phyloP scores from a whole-genome alignment of 2,888 invertebrate genomes.

The Odontocerum albicorne region DNA sequence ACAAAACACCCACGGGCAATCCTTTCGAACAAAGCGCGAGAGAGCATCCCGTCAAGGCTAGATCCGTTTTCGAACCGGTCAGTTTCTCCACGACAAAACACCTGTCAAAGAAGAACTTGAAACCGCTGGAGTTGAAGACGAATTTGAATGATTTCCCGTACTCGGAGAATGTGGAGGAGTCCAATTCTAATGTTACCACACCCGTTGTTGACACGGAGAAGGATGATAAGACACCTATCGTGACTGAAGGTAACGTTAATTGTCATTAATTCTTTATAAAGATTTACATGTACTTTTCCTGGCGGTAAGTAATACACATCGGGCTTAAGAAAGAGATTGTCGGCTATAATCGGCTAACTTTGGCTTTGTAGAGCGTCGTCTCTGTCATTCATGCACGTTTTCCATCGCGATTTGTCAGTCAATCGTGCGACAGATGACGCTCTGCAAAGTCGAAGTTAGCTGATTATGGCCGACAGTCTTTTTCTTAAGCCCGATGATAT shows the following conservation, averaged over 20 bases:
- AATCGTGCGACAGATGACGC: too few species aligned
- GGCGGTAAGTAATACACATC: too few species aligned
- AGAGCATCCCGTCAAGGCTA: slow-evolving; percentile 42
- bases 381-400: too few species aligned
- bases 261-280: background rate
- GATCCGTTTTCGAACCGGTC: slow-evolving; percentile 18
- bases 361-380: too few species aligned
- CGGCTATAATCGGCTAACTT: too few species aligned
- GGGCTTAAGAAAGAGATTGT: too few species aligned
- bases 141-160: slow-evolving; percentile 46
- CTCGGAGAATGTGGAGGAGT: slow-evolving; percentile 26
- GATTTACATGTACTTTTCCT: background rate
- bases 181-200: slow-evolving; percentile 24
- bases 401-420: too few species aligned
- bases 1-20: slow-evolving; percentile 1
- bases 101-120: slow-evolving; percentile 51
- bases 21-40: background rate
- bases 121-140: slow-evolving; percentile 59
- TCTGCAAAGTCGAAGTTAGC: too few species aligned
- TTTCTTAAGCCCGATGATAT: too few species aligned
- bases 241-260: slow-evolving; percentile 4
- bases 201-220: slow-evolving; percentile 25
- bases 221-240: slow-evolving; percentile 16
- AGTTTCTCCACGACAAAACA: slow-evolving; percentile 41
- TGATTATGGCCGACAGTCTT: too few species aligned